phyloP scores from a whole-genome alignment of 2,113 vertebrate genomes.

The Prochilodus magdalenae region DNA sequence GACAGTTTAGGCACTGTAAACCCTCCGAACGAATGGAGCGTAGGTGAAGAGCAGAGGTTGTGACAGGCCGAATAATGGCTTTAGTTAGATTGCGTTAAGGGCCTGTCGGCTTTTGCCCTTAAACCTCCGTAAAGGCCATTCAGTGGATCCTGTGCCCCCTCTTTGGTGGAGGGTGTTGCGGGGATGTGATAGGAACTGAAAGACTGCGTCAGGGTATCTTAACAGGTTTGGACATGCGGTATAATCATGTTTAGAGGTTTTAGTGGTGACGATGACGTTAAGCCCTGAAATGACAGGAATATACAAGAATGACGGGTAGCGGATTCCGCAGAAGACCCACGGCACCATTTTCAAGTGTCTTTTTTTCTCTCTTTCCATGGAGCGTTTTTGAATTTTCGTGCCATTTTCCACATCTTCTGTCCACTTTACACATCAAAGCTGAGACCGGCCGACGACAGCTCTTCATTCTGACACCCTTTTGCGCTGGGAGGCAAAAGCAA shows the following conservation, averaged over 20 bases:
- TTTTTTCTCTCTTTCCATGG: background rate
- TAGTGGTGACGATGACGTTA: constrained; percentile 52
- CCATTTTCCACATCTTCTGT: constrained; percentile 27
- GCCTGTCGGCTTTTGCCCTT: constrained; percentile 27
- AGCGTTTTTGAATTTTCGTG: background rate
- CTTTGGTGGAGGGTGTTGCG: background rate
- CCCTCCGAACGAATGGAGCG: background rate
- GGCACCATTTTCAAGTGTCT: background rate
- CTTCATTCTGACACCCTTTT: constrained; percentile 1
- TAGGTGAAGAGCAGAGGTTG: constrained; percentile 18
- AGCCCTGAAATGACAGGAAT: constrained; percentile 36
- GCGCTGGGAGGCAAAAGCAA: constrained; percentile 5
- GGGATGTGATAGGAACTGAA: constrained; percentile 40
- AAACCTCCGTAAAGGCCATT: background rate
- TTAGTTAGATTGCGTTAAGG: constrained; percentile 28
- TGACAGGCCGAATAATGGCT: constrained; percentile 29
- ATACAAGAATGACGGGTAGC: constrained; percentile 28
- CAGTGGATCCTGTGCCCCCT: background rate
- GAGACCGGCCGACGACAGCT: background rate
- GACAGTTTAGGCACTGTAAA: constrained; percentile 27
- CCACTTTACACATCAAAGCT: constrained; percentile 23
- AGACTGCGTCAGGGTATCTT: constrained; percentile 45
- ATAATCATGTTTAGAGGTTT: constrained; percentile 54
- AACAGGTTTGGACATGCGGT: constrained; percentile 47
- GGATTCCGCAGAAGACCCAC: background rate